phyloP scores from a whole-genome alignment of 2,888 invertebrate species.

The Perizoma affinitatum region DNA sequence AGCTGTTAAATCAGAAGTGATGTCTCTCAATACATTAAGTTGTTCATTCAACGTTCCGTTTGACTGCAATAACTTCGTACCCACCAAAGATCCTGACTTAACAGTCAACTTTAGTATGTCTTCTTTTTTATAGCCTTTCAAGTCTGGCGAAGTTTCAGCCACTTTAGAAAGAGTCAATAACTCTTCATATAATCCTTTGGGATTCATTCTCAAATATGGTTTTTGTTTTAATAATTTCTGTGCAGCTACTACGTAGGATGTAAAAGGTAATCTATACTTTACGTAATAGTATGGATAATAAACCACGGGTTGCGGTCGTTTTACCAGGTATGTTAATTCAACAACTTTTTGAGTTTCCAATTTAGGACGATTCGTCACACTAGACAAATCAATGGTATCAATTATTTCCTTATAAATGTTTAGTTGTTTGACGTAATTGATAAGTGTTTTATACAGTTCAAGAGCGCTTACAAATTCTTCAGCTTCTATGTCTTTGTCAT shows the following conservation, averaged over 20 bases:
- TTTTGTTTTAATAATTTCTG: constrained; percentile 44
- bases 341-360: constrained; percentile 53
- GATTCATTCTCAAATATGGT: constrained; percentile 49
- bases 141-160: constrained; percentile 53
- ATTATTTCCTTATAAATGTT: constrained; percentile 39
- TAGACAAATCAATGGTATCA: constrained; percentile 26
- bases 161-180: constrained; percentile 51
- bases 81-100: constrained; percentile 54
- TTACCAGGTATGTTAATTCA: constrained; percentile 65
- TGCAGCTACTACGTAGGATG: constrained; percentile 48
- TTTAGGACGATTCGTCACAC: constrained; percentile 52
- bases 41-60: constrained; percentile 23
- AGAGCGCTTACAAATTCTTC: constrained; percentile 25
- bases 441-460: constrained; percentile 27
- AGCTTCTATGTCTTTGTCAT: constrained; percentile 16
- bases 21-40: constrained; percentile 25
- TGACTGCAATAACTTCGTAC: constrained; percentile 53
- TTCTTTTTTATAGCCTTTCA: constrained; percentile 49
- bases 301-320: constrained; percentile 50
- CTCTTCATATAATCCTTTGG: constrained; percentile 51
- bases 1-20: constrained; percentile 24
- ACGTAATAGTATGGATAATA: constrained; percentile 63
- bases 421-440: constrained; percentile 35
- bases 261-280: constrained; percentile 63
- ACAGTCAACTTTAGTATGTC: constrained; percentile 53